Evolutionary conservation across 2,797 vertebrate genomes (phyloP).

Genomic region (Enteromius radiatus): DNA sequence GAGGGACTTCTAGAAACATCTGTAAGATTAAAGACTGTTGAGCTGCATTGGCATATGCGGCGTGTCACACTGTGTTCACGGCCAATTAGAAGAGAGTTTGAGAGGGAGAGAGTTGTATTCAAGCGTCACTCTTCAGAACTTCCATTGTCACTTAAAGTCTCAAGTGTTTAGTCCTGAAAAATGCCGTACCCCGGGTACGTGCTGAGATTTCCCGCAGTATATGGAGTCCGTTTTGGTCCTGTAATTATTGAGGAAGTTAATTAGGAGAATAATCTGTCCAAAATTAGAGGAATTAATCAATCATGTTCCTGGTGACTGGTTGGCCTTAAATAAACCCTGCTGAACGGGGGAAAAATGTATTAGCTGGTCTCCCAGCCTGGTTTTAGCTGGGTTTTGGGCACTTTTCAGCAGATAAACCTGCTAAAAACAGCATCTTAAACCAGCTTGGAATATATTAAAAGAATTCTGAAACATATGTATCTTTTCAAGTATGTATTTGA

Average conservation of each 20-base stretch:
- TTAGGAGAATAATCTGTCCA: slow-evolving; percentile 16
- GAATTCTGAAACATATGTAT: background rate
- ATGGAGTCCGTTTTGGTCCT: slow-evolving; percentile 29
- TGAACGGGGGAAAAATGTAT: background rate
- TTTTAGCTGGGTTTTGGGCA: background rate
- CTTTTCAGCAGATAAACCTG: background rate
- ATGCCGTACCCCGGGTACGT: slow-evolving; percentile 31
- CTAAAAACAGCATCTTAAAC: background rate
- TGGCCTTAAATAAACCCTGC: slow-evolving; percentile 13
- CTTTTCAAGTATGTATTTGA: background rate
- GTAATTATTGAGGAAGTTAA: slow-evolving; percentile 29
- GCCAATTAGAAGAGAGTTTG: slow-evolving; percentile 61
- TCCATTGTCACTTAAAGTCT: slow-evolving; percentile 57
- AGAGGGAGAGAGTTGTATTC: slow-evolving; percentile 56
- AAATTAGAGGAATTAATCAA: slow-evolving; percentile 10
- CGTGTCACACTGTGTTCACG: slow-evolving; percentile 53
- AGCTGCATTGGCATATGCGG: slow-evolving; percentile 55
- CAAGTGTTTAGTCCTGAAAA: slow-evolving; percentile 26
- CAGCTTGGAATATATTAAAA: background rate
- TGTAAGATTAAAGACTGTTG: slow-evolving; percentile 63
- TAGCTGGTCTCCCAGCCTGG: background rate
- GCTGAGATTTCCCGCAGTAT: slow-evolving; percentile 37
- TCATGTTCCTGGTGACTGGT: slow-evolving; percentile 20
- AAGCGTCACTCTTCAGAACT: slow-evolving; percentile 64
- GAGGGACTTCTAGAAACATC: slow-evolving; percentile 51